Evolutionary conservation across 2,888 invertebrate genomes (phyloP).

Genomic region (Lutraria lutraria): DNA sequence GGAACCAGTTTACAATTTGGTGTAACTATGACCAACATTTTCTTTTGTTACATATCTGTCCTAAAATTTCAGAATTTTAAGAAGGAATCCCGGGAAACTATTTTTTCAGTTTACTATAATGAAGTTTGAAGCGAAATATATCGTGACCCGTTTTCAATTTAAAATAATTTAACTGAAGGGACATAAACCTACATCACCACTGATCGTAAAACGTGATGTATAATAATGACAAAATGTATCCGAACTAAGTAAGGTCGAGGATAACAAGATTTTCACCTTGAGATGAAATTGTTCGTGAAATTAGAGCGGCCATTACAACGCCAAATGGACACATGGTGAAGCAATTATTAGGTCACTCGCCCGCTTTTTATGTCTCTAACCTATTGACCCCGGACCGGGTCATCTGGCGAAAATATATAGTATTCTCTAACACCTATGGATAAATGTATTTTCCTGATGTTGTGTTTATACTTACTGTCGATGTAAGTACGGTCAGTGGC

Average conservation of each 20-base stretch:
- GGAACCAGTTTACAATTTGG: no score
- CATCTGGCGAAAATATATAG: slow-evolving; percentile 30
- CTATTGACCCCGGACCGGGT: slow-evolving; percentile 48
- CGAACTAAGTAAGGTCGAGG: not conserved
- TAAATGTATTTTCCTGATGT: slow-evolving; percentile 31
- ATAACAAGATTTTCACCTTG: slow-evolving; percentile 3
- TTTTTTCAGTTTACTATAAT: no score
- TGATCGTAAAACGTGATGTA: not conserved
- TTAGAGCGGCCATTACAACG: slow-evolving; percentile 25
- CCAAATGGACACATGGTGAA: slow-evolving; percentile 49
- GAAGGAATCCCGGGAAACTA: no score
- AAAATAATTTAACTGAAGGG: no score
- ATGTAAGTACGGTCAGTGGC: slow-evolving; percentile 41
- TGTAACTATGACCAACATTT: no score
- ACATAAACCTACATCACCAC: not conserved
- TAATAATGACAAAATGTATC: slow-evolving; percentile 21
- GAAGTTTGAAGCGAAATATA: no score
- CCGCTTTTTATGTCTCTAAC: slow-evolving; percentile 38
- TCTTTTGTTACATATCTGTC: no score
- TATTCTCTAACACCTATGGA: slow-evolving; percentile 30
- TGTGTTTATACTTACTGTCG: slow-evolving; percentile 15
- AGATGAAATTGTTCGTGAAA: slow-evolving; percentile 42
- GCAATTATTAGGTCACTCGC: slow-evolving; percentile 53
- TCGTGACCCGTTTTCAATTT: no score
- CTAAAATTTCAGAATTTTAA: no score